phyloP scores from a whole-genome alignment of 2,888 invertebrate species.

The Phania funesta region DNA sequence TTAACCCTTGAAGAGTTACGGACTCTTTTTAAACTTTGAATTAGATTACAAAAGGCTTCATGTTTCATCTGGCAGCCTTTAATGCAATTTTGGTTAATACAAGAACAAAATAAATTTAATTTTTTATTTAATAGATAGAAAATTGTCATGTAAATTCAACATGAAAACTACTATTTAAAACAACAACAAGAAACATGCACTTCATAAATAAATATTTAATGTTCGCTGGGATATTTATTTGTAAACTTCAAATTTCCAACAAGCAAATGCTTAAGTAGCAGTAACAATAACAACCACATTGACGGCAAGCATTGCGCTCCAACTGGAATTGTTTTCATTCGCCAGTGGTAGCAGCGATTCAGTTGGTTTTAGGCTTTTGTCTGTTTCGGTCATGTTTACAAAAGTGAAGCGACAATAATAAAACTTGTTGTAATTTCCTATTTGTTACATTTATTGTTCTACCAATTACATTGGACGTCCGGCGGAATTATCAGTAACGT shows the following conservation, averaged over 20 bases:
- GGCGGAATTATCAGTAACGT: constrained; percentile 18
- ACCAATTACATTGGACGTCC: neutral
- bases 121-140: too few relatives aligned
- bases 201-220: neutral
- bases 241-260: constrained; percentile 50
- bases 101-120: too few relatives aligned
- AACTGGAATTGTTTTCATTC: constrained; percentile 63
- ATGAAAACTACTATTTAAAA: too few relatives aligned
- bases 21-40: too few relatives aligned
- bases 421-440: constrained; percentile 3
- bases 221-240: constrained; percentile 31
- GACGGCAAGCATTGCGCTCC: constrained; percentile 59
- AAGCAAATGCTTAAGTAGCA: constrained; percentile 47
- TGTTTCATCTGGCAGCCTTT: too few relatives aligned
- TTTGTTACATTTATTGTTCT: constrained; percentile 12
- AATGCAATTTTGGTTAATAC: too few relatives aligned
- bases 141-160: too few relatives aligned
- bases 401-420: constrained; percentile 35
- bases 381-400: constrained; percentile 58
- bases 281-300: constrained; percentile 23
- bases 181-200: neutral
- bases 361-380: constrained; percentile 62
- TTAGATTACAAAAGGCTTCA: too few relatives aligned
- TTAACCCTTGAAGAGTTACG: too few relatives aligned
- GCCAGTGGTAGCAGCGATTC: constrained; percentile 62